Base-by-base conservation (phyloP, 2,113 vertebrate genomes). In the Cariama cristata region DNA sequence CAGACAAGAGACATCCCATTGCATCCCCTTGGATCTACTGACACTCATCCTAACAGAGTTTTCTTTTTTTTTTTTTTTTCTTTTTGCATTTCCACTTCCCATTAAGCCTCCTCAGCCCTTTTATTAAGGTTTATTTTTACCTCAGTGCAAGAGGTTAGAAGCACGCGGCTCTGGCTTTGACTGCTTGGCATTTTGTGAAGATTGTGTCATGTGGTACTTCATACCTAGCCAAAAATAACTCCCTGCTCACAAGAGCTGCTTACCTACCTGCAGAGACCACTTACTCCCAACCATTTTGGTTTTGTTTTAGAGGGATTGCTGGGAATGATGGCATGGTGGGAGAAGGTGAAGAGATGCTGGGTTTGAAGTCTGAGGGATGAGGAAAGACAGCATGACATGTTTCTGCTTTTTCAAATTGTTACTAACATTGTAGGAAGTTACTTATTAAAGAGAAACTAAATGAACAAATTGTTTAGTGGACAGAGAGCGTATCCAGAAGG, bases 111-210 rank as follows among this genome's bases (percentile, higher is more conserved):
- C 85, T 75, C 81, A 79, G 67, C 56, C 79, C 42, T 97, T 97
- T 92, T 79, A 94, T 92, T 93, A 83, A 79, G 87, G 87, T 95
- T 97, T 97, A 90, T 97, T 97, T 97, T 97, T 97, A 90, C 75
- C 82, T 86, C 81, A 75, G 93, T 32, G 63, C 81, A 40, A 83
- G 94, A 95, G 91, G 95, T 88, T 96, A 96, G 91, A 63, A 79
- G 89, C 55, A 18, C 6, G 2, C 3, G 6, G 76, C 83, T 97
- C 88, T 62, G 40, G 83, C 77, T 94, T 94, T 88, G 96, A 92
- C 91, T 86, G 83, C 74, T 86, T 91, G 96, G 96, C 94, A 94
- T 97, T 97, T 96, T 77, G 86, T 94, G 95, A 92, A 62, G 92
- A 64, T 55, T 53, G 50, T 69, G 67, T 59, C 94, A 62, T 12